A percentile compares a stretch with the other conserved stretches of the same genome.
Evolutionary conservation across 53 echinoderm and acorn worm genomes (phyloP).

Genomic region (Actinopyga echinites): DNA sequence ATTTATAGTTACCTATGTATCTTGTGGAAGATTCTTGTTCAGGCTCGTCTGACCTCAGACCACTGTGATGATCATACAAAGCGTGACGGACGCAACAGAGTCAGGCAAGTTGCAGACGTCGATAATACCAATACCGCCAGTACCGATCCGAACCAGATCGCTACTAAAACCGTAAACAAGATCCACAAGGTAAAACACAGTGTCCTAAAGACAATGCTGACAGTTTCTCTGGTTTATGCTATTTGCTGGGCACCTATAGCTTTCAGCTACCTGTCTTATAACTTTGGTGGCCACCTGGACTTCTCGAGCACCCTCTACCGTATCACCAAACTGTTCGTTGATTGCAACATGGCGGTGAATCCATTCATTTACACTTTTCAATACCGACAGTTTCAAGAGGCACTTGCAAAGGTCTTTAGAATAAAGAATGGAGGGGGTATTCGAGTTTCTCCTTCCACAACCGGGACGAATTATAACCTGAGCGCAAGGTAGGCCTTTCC

Average conservation of each 20-base stretch:
- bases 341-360: conserved; percentile 82
- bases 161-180: conserved; percentile 11
- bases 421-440: conserved; percentile 4
- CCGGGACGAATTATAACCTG: background rate
- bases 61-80: background rate
- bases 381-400: conserved; percentile 85
- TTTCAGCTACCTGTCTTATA: conserved; percentile 74
- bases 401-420: conserved; percentile 60
- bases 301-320: conserved; percentile 69
- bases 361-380: conserved; percentile 94
- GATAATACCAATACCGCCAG: background rate
- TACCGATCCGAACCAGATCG: background rate
- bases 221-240: conserved; percentile 75
- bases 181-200: conserved; percentile 64
- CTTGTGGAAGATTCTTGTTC: conserved; percentile 62
- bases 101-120: background rate
- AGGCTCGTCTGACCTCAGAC: conserved; percentile 15
- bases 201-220: conserved; percentile 80
- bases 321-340: conserved; percentile 76
- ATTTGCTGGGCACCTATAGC: conserved; percentile 86
- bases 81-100: background rate
- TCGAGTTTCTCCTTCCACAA: conserved; percentile 12
- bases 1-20: conserved; percentile 69
- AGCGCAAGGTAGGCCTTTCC: too few species aligned
- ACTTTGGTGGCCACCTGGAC: conserved; percentile 77